Evolutionary conservation across 2,797 vertebrate species (phyloP).

Genomic region (Synanceia verrucosa): DNA sequence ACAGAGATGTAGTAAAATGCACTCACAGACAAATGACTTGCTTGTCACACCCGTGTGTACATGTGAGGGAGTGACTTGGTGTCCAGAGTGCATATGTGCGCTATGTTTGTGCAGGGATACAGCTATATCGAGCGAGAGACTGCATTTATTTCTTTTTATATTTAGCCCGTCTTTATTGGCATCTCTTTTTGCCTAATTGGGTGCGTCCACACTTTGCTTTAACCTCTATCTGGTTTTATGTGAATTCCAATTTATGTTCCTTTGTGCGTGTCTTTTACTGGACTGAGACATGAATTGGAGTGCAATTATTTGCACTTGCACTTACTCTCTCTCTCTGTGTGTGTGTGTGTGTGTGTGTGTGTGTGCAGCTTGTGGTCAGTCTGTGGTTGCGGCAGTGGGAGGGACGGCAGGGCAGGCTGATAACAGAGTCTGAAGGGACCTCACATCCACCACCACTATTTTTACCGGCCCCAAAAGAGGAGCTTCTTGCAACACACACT

Average conservation of each 20-base stretch:
- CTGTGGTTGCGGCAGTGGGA: constrained; percentile 77
- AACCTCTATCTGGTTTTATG: constrained; percentile 69
- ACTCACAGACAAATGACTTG: constrained; percentile 30
- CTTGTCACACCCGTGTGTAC: constrained; percentile 28
- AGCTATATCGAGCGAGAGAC: constrained; percentile 12
- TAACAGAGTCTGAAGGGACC: constrained; percentile 82
- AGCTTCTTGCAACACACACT: constrained; percentile 65
- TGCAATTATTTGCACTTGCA: constrained; percentile 66
- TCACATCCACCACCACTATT: constrained; percentile 83
- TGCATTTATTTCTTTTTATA: constrained; percentile 57
- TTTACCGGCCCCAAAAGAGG: constrained; percentile 76
- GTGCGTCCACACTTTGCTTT: constrained; percentile 59
- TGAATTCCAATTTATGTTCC: constrained; percentile 60
- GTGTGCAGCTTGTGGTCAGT: constrained; percentile 69
- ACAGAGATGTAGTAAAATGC: constrained; percentile 27
- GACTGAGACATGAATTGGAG: constrained; percentile 50
- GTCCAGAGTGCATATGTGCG: constrained; percentile 25
- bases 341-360: constrained; percentile 21
- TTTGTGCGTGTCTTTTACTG: constrained; percentile 63
- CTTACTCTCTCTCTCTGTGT: constrained; percentile 3
- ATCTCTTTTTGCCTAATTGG: constrained; percentile 70
- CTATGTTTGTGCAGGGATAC: constrained; percentile 41
- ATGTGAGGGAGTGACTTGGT: constrained; percentile 23
- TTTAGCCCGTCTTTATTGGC: constrained; percentile 63
- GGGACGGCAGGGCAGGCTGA: constrained; percentile 72